These are phyloP conservation scores for Condylura cristata DNA, from an alignment of 2,113 vertebrate species.

Conservation along the genomic window DNA sequence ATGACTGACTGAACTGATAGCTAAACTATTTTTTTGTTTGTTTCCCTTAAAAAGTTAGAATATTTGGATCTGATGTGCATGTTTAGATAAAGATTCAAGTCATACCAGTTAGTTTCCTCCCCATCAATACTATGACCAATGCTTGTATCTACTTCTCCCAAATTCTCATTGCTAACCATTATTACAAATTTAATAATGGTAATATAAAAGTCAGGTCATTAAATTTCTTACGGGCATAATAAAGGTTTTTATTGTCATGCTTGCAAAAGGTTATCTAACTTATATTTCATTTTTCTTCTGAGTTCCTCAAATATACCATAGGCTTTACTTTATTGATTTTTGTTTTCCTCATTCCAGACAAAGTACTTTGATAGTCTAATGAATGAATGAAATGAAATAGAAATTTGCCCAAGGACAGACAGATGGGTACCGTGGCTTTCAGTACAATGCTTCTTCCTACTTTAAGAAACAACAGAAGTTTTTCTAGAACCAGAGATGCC, in stretches of 20 bases:
- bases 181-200: slow-evolving; percentile 14
- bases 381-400: slow-evolving; percentile 50
- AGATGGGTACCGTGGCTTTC: neutral
- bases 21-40: neutral
- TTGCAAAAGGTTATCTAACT: slow-evolving; percentile 40
- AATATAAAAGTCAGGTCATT: slow-evolving; percentile 17
- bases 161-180: neutral
- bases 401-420: slow-evolving; percentile 59
- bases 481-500: neutral
- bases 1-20: neutral
- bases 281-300: slow-evolving; percentile 44
- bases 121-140: neutral
- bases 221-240: slow-evolving; percentile 36
- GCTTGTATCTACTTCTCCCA: neutral
- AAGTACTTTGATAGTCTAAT: slow-evolving; percentile 6
- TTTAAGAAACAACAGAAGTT: neutral
- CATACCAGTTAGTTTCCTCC: neutral
- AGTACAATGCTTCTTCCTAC: neutral
- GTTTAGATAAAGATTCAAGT: slow-evolving; percentile 6
- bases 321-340: slow-evolving; percentile 50
- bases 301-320: slow-evolving; percentile 52
- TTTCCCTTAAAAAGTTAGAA: neutral
- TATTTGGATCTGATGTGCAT: neutral
- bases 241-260: slow-evolving; percentile 35
- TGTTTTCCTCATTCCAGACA: slow-evolving; percentile 30